Conservation (phyloP, 92 coral and sea anemone species). For the Siderastrea radians region DNA sequence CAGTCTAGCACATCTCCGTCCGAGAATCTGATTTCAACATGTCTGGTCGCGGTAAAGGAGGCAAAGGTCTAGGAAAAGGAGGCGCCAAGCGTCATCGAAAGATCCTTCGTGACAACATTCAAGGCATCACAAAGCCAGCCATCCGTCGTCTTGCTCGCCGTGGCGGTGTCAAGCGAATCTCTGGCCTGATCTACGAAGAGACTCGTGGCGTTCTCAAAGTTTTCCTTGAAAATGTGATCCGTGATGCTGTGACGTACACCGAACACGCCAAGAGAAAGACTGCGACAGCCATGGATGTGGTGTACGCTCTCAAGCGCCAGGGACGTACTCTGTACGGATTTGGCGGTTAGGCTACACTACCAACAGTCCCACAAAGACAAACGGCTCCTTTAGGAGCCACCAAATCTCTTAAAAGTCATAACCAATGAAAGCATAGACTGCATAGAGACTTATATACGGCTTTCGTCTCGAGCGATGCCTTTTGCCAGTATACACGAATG, state of each 20-base stretch:
- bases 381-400: constrained; percentile 93
- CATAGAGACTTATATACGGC: no score
- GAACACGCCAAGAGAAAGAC: constrained; percentile 96
- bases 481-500: no score
- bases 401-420: neutral
- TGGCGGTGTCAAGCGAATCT: constrained; percentile 94
- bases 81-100: constrained; percentile 98
- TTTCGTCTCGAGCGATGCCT: no score
- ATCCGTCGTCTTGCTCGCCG: constrained; percentile 95
- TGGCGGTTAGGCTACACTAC: constrained; percentile 54
- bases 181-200: constrained; percentile 96
- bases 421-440: no score
- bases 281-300: constrained; percentile 93
- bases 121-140: constrained; percentile 90
- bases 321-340: constrained; percentile 94
- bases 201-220: constrained; percentile 97
- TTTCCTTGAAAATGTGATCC: constrained; percentile 97
- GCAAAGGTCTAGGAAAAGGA: constrained; percentile 98
- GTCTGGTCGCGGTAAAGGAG: constrained; percentile 96
- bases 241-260: constrained; percentile 98
- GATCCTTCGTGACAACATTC: constrained; percentile 96
- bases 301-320: constrained; percentile 92
- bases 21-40: neutral
- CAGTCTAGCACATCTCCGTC: no score
- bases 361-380: neutral